Evolutionary conservation across 2,797 vertebrate genomes (phyloP), one percentile per base, ranked within the genome.

Genomic region (Brachyalestes nurse): DNA sequence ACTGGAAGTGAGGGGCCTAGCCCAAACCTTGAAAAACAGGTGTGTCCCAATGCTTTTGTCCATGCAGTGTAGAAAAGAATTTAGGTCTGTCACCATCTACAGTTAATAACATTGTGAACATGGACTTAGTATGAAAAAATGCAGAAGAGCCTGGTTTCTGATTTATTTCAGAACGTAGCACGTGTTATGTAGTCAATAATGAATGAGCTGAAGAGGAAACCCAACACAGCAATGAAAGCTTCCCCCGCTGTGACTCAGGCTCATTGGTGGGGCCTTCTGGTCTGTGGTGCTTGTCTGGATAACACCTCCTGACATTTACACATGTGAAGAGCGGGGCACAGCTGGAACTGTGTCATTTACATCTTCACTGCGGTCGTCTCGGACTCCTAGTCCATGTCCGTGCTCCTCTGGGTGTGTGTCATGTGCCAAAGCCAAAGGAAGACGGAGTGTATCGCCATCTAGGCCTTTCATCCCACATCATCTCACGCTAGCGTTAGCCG

Each of bases 291-390:
- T 75, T 79, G 75, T 77, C 14, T 40, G 71, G 88, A 91, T 90
- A 90, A 91, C 88, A 85, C 91, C 88, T 65, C 87, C 88, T 91
- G 91, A 90, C 92, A 92, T 93, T 92, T 93, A 91, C 90, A 93
- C 88, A 88, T 90, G 87, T 86, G 83, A 87, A 88, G 83, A 82
- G 62, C 73, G 67, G 79, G 66, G 82, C 85, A 72, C 83, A 79
- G 80, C 82, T 57, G 6, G 82, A 91, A 87, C 79, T 82, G 86
- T 86, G 89, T 90, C 90, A 87, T 90, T 92, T 89, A 88, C 87
- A 74, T 83, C 80, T 40, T 88, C 84, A 64, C 69, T 76, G 80
- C 77, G 12, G 80, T 81, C 85, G 80, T 62, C 23, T 40, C 9
- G 67, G 60, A 82, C 80, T 34, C 82, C 75, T 83, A 79, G 88